Percentiles rank a stretch among this genome's conserved stretches.
phyloP scores from a whole-genome alignment of 2,797 vertebrate genomes.

The Enteromius afrohamiltoni region DNA sequence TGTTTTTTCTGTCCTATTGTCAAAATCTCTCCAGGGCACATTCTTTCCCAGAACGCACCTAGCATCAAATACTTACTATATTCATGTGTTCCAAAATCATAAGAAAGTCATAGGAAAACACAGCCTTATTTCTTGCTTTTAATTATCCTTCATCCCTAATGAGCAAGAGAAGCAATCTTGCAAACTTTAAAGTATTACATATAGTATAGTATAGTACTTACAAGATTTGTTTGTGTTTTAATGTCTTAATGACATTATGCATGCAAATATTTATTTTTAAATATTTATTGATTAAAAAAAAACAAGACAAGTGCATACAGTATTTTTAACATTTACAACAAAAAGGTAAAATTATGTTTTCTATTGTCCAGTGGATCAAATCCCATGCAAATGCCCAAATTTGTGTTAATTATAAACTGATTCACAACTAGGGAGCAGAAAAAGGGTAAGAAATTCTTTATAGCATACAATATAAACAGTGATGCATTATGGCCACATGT shows the following conservation, averaged over 20 bases:
- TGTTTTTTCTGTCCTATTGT: not conserved
- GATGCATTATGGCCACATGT: not conserved
- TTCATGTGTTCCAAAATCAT: not conserved
- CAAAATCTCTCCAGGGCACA: not conserved
- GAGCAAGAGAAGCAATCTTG: slow-evolving; percentile 2
- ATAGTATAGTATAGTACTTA: not conserved
- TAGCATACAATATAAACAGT: not conserved
- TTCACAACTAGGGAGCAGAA: slow-evolving; percentile 5
- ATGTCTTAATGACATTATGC: not conserved
- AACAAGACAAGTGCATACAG: not conserved
- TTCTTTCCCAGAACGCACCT: not conserved
- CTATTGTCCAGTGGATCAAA: not conserved
- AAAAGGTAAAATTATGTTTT: not conserved
- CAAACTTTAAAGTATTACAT: not conserved
- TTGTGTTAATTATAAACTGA: not conserved
- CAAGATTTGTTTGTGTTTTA: not conserved
- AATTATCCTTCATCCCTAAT: not conserved
- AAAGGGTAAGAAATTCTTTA: not conserved
- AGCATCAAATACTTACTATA: not conserved
- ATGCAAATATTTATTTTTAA: not conserved
- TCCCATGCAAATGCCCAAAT: not conserved
- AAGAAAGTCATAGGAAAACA: not conserved
- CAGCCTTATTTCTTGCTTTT: slow-evolving; percentile 6
- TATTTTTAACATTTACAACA: slow-evolving; percentile 7
- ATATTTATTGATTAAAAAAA: not conserved